Base-by-base conservation (phyloP, 64 coral and sea anemone species). In the Stichodactyla helianthus region DNA sequence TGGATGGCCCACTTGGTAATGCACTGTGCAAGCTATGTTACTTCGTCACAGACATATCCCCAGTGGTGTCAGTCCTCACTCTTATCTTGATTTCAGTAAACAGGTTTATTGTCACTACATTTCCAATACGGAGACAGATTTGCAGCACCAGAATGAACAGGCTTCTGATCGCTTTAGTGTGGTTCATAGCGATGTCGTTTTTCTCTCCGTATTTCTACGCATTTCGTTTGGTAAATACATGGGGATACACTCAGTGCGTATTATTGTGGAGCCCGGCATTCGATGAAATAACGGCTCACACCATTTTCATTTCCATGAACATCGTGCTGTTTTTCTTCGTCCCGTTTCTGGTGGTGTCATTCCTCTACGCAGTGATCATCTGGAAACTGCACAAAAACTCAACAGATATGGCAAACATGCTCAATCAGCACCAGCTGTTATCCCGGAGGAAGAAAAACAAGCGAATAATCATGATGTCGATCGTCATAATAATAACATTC, bases 1-100 rank as follows among this genome's bases (percentile, higher is more conserved):
- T 79, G 6, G 77, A 79, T 18, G 77, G 77, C 10, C 12, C 44
- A 19, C n/a, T 61, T 58, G 82, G 82, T 31, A 55, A 58, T 9
- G 54, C 27, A 11, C 54, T 84, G 25, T 84, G 82, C 16, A 84
- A 84, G 22, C n/a, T 61, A 55, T 61, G 18, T 13, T 55, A 23
- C 14, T 84, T 84, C 20, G 4, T 84, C 53, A 84, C 17, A 9
- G 82, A 84, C 20, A 84, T 84, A 27, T 84, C 82, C 0, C 82
- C 82, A 0, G 53, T 5, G 1, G 82, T 84, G 4, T 84, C 82
- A 15, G 54, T 58, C 2, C 54, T 84, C 4, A 58, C 17, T 23
- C n/a, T 84, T 53, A 19, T 55, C 52, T 6, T 84, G 3, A 58
- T 84, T 28, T 10, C 82, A 27, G 27, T 84, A 5, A 61, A 84